Evolutionary conservation across 2,888 invertebrate species (phyloP).

Genomic region (Entomobrya proxima): DNA sequence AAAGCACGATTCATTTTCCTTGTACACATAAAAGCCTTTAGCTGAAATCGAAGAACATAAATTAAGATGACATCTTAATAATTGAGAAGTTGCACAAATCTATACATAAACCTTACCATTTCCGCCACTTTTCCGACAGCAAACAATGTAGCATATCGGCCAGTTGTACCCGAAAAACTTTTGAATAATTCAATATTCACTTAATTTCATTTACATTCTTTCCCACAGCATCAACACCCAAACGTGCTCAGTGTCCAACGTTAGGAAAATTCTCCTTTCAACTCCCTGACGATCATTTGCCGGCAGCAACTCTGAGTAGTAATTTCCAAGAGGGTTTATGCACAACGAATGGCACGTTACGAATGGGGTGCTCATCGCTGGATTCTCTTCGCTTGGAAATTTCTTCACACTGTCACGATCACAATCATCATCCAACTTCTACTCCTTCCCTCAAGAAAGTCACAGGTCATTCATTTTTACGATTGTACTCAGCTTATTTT

Average conservation of each 20-base stretch:
- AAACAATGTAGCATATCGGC: too few relatives aligned
- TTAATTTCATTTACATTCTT: constrained; percentile 61
- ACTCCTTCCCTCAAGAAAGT: constrained; percentile 35
- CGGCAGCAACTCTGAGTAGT: neutral
- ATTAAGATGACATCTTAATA: constrained; percentile 50
- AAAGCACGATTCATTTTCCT: neutral
- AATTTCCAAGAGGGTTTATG: constrained; percentile 29
- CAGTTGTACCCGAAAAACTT: neutral
- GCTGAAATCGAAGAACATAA: neutral
- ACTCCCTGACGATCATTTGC: neutral
- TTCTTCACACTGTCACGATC: constrained; percentile 49
- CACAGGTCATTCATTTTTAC: constrained; percentile 66
- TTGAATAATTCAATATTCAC: constrained; percentile 14
- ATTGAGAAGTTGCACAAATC: neutral
- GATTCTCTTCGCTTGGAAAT: constrained; percentile 70
- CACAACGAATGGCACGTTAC: constrained; percentile 49
- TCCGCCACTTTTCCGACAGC: neutral
- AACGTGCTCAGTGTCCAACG: constrained; percentile 89
- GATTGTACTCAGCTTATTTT: neutral
- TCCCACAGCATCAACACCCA: constrained; percentile 88
- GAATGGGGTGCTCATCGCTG: constrained; percentile 70
- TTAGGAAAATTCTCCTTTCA: constrained; percentile 82
- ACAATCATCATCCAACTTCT: constrained; percentile 29
- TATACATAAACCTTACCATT: neutral
- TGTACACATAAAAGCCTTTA: constrained; percentile 16